These are phyloP conservation scores for Bufo gargarizans DNA, from an alignment of 2,113 vertebrate genomes.

Conservation along the genomic window DNA sequence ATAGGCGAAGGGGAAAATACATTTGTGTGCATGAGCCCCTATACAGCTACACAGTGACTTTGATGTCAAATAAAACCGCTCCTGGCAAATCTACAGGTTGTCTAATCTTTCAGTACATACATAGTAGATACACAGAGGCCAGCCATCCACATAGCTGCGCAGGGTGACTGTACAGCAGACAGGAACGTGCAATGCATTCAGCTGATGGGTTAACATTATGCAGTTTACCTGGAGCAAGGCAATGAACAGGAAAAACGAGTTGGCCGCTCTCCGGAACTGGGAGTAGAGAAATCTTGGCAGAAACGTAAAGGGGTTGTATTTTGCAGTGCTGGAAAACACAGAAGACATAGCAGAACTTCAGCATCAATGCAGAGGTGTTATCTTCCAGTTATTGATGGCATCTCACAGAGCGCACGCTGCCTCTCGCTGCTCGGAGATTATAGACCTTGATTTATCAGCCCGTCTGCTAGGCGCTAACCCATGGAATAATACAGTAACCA, in stretches of 20 bases:
- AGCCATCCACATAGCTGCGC: background rate
- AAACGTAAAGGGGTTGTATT: constrained; percentile 98
- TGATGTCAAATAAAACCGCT: no score
- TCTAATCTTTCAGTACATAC: no score
- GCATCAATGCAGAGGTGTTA: background rate
- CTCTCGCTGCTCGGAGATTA: background rate
- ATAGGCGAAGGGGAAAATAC: no score
- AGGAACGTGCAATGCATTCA: background rate
- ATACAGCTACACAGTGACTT: no score
- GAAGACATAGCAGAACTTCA: constrained; percentile 5
- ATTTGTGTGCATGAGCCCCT: no score
- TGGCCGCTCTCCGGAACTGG: constrained; percentile 98
- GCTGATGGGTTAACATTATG: background rate
- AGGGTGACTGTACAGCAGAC: background rate
- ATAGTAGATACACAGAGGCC: no score
- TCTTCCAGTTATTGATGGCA: background rate
- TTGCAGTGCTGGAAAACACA: constrained; percentile 88
- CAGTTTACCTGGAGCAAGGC: constrained; percentile 94
- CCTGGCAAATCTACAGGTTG: no score
- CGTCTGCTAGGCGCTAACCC: background rate
- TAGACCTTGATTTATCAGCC: background rate
- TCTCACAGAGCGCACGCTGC: background rate
- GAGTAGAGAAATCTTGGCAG: constrained; percentile 98
- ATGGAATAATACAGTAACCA: background rate
- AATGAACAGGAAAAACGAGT: constrained; percentile 98